Percentiles rank a stretch among this genome's conserved stretches.
Evolutionary conservation across 2,797 vertebrate genomes (phyloP).

Genomic region (Cacajao melanocephalus): DNA sequence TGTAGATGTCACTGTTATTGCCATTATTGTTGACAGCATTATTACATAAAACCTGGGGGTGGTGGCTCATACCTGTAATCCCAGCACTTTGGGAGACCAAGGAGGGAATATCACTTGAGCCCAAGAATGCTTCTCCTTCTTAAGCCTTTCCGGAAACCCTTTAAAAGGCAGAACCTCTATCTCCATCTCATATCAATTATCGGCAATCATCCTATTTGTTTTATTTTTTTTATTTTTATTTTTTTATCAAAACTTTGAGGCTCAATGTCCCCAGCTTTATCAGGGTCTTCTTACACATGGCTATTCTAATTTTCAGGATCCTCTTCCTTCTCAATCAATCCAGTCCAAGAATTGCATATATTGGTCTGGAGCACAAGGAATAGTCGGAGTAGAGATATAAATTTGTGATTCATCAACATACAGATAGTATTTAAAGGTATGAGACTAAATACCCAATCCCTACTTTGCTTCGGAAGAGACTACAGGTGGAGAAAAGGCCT

Average conservation of each 20-base stretch:
- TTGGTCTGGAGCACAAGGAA: neutral
- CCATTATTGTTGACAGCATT: neutral
- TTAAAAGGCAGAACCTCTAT: neutral
- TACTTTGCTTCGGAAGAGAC: neutral
- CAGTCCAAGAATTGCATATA: neutral
- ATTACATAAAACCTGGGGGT: neutral
- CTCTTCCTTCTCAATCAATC: neutral
- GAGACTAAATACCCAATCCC: neutral
- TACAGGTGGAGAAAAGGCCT: neutral
- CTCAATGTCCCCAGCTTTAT: neutral
- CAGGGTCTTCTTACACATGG: neutral
- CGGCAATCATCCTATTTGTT: neutral
- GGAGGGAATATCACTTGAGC: too few relatives aligned
- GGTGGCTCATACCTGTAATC: too few relatives aligned
- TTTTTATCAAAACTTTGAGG: neutral
- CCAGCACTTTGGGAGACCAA: too few relatives aligned
- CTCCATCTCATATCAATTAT: neutral
- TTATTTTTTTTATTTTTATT: neutral
- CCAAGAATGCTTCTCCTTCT: too few relatives aligned
- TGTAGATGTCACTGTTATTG: neutral
- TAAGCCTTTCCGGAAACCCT: neutral
- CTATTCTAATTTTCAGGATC: neutral
- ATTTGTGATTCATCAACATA: slow-evolving; percentile 1
- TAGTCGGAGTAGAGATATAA: neutral
- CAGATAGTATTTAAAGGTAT: neutral